phyloP scores from a whole-genome alignment of 2,113 vertebrate genomes.

The Coreoperca whiteheadi region DNA sequence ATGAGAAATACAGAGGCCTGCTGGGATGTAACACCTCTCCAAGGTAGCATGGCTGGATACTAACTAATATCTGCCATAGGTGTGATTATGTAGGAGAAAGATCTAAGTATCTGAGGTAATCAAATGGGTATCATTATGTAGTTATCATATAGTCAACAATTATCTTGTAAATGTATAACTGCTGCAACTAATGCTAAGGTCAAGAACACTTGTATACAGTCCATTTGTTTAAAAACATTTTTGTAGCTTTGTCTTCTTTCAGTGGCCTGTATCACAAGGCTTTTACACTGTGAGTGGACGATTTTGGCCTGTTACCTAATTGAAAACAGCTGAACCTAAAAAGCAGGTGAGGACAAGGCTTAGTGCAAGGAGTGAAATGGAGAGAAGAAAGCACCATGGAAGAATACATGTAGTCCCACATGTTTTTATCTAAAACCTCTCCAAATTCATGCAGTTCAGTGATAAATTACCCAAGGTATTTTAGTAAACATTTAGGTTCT shows the following conservation, averaged over 20 bases:
- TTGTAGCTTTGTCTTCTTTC: background rate
- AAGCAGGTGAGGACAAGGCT: background rate
- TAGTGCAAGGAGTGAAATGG: background rate
- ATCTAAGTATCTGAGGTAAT: conserved; percentile 2
- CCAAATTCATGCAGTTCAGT: background rate
- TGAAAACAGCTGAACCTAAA: conserved; percentile 6
- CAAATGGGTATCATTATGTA: conserved; percentile 3
- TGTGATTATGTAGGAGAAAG: conserved; percentile 10
- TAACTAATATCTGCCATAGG: conserved; percentile 17
- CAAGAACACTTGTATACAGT: background rate
- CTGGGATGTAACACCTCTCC: conserved; percentile 51
- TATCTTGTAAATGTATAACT: background rate
- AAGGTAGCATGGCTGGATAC: conserved; percentile 40
- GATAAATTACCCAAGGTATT: background rate
- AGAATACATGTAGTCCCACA: no score
- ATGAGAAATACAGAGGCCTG: conserved; percentile 47
- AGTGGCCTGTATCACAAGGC: background rate
- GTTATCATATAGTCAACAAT: conserved; percentile 7
- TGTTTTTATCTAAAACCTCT: background rate
- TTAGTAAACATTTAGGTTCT: background rate
- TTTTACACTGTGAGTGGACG: background rate
- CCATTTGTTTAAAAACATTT: background rate
- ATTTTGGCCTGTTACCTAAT: background rate
- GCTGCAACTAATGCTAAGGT: background rate
- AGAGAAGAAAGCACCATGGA: background rate